Base-by-base conservation (phyloP, 2,888 invertebrate genomes). In the Epiblema foenella region DNA sequence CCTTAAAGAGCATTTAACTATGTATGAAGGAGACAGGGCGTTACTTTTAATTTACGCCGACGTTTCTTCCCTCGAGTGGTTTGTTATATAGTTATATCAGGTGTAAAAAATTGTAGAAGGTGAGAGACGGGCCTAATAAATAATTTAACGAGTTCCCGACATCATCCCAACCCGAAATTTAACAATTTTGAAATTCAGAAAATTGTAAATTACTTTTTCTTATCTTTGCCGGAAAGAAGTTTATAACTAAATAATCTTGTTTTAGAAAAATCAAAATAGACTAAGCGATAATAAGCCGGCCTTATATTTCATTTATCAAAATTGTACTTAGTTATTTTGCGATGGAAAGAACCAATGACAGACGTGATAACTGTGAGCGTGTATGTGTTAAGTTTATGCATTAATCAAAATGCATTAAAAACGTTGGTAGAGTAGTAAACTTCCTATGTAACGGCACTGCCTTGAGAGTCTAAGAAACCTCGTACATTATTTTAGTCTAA, bases 1-100 rank as follows among this genome's bases (percentile, higher is more conserved):
- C 84, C 88, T 89, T 90, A 88, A 90, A 89, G 83, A 91, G 86
- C 84, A 86, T 91, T 91, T 91, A 91, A 89, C 87, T 91, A 90
- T 91, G 89, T 90, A 91, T 90, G 89, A 89, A 89, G 89, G 84
- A 90, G 89, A 91, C 88, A 88, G 80, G 83, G 85, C 88, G 87
- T 91, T 89, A 90, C 86, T 91, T 90, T 89, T 91, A 90, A 93
- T 91, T 92, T 91, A 89, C 85, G 81, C 80, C 80, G 86, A 84
- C 89, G 79, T 86, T 85, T 85, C 84, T 81, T 85, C 77, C 83
- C 85, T 85, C 82, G 82, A 86, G 89, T 85, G 85, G 83, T 85
- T 82, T 84, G 81, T 79, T 83, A 81, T 84, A 84, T 88, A 87
- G 24, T 20, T 85, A 86, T 88, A 86, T 88, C 83, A 81, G 85